Conservation (phyloP, 2,113 vertebrate genomes). For the Struthio camelus region DNA sequence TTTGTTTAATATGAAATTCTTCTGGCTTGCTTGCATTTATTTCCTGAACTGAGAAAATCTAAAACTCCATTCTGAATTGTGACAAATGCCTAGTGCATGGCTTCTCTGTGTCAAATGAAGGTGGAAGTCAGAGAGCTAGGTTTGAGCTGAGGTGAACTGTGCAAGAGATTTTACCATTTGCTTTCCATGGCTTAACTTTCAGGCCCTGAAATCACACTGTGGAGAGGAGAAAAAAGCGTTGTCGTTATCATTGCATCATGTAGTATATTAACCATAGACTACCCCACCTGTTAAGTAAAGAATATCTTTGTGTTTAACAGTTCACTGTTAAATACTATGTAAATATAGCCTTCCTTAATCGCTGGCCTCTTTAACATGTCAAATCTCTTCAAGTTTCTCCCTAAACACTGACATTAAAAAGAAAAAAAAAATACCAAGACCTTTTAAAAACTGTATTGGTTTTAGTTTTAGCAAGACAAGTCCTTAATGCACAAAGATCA, state of each 20-base stretch:
- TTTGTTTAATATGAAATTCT: not conserved
- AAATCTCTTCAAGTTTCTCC: not conserved
- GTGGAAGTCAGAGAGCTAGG: not conserved
- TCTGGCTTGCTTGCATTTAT: not conserved
- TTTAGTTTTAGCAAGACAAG: not conserved
- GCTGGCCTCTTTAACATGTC: not conserved
- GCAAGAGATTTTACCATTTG: not conserved
- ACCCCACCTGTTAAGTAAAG: constrained; percentile 34
- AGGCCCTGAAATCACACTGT: not conserved
- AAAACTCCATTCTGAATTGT: not conserved
- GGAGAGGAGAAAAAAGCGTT: not conserved
- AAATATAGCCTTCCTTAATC: not conserved
- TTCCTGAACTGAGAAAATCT: not conserved
- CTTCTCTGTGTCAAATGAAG: not conserved
- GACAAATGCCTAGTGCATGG: not conserved
- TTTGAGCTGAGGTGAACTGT: not conserved
- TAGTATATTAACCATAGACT: not conserved
- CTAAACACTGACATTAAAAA: not conserved
- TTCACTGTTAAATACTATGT: not conserved
- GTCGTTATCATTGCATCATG: not conserved
- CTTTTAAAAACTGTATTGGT: not conserved
- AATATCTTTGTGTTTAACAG: not conserved
- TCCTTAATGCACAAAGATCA: not conserved
- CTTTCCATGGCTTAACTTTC: not conserved
- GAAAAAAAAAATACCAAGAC: not conserved